Conservation (phyloP, 1,140 invertebrate species). For the Conopomorpha cramerella region DNA sequence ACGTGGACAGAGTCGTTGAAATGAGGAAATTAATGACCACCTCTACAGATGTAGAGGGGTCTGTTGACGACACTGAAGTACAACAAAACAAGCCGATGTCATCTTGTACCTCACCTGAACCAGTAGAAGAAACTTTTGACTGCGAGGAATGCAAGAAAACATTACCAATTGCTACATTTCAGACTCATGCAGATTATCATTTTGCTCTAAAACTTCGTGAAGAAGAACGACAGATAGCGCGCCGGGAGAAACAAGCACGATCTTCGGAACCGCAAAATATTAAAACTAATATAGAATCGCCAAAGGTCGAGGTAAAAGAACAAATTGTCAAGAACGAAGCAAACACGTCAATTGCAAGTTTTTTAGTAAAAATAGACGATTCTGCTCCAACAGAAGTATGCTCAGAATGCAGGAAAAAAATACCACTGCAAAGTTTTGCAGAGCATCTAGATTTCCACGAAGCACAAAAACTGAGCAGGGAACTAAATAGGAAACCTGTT, state of each 20-base stretch:
- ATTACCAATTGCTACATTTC: slow-evolving; percentile 38
- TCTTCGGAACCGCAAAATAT: slow-evolving; percentile 9
- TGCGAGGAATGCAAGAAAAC: slow-evolving; percentile 61
- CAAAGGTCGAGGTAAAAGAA: slow-evolving; percentile 10
- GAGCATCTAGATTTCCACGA: slow-evolving; percentile 75
- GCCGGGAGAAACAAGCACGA: slow-evolving; percentile 21
- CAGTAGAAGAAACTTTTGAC: slow-evolving; percentile 20
- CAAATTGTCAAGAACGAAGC: slow-evolving; percentile 15
- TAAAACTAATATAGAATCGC: slow-evolving; percentile 10
- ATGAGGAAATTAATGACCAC: slow-evolving; percentile 32
- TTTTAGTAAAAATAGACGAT: slow-evolving; percentile 33
- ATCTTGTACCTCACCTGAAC: no score
- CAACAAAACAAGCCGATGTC: no score
- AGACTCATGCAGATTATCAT: slow-evolving; percentile 66
- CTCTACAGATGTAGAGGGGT: no score
- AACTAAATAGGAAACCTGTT: slow-evolving; percentile 22
- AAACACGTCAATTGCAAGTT: slow-evolving; percentile 27
- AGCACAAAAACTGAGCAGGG: slow-evolving; percentile 67
- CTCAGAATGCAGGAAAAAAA: slow-evolving; percentile 64
- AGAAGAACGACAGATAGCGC: slow-evolving; percentile 43
- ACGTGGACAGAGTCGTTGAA: slow-evolving; percentile 22
- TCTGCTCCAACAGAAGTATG: slow-evolving; percentile 56
- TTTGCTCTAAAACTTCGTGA: slow-evolving; percentile 62
- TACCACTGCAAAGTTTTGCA: slow-evolving; percentile 60
- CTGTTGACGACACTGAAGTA: no score